A percentile compares a stretch with the other conserved stretches of the same genome.
Evolutionary conservation across 2,888 invertebrate genomes (phyloP).

Genomic region (Atrina japonica): DNA sequence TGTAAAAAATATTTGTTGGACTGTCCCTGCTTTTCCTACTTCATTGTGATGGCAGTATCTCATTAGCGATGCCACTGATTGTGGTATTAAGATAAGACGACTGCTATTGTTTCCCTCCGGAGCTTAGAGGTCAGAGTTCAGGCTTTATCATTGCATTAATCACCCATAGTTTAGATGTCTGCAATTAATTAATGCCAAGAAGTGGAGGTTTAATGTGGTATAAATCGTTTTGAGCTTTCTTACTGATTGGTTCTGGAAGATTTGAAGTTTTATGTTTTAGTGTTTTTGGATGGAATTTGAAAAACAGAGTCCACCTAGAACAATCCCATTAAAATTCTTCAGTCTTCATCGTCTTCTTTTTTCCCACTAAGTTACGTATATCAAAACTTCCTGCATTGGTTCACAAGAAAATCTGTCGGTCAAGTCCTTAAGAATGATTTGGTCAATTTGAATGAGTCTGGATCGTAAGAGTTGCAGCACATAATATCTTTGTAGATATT

Average conservation of each 20-base stretch:
- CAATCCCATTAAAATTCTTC: constrained; percentile 29
- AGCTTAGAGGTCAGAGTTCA: constrained; percentile 13
- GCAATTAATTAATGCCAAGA: constrained; percentile 13
- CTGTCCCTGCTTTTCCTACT: too few relatives aligned
- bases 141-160: constrained; percentile 25
- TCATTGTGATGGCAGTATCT: constrained; percentile 10
- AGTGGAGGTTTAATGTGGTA: constrained; percentile 7
- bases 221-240: constrained; percentile 19
- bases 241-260: constrained; percentile 22
- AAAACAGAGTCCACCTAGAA: constrained; percentile 22
- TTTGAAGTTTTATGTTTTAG: constrained; percentile 15
- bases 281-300: constrained; percentile 23
- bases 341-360: too few relatives aligned
- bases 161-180: constrained; percentile 21
- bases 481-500: too few relatives aligned
- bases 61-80: constrained; percentile 14
- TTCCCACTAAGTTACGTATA: too few relatives aligned
- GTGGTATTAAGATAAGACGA: constrained; percentile 3
- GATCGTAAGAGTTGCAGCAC: too few relatives aligned
- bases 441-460: too few relatives aligned
- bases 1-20: too few relatives aligned
- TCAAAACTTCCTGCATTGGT: too few relatives aligned
- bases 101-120: constrained; percentile 26
- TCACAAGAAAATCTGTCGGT: too few relatives aligned
- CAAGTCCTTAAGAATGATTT: too few relatives aligned